Base-by-base conservation (phyloP, 2,113 vertebrate genomes). In the Dermatemys mawii region DNA sequence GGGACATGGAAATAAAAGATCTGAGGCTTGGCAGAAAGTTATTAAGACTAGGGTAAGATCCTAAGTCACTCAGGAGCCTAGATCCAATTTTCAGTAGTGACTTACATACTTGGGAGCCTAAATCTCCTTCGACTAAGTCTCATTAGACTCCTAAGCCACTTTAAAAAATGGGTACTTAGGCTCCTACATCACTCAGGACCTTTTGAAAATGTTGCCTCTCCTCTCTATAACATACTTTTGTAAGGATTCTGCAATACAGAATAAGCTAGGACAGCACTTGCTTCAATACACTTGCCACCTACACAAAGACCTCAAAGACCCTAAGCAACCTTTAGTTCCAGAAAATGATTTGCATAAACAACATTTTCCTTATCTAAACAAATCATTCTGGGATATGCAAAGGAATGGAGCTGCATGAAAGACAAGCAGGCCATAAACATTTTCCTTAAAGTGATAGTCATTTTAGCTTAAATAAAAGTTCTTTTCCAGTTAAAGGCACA, bases 301-400 rank as follows among this genome's bases (percentile, higher is more conserved):
- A 6, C 48, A 29, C 22, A 53, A 63, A 81, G 26, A 7, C 46
- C 49, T 8, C 26, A 35, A 53, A 32, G 35, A 73, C 21, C 9
- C 32, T 13, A 26, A 41, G 49, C 6, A 49, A 53, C 3, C 50
- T n/a, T 85, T 80, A 86, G 76, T 83, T 78, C 41, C 8, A 81
- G 63, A 87, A 89, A 81, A 60, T 41, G 46, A 90, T 96, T 93
- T 94, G 84, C 82, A 86, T 63, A 57, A n/a, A 41, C 41, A 83
- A 32, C 22, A 53, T 50, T 29, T 26, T 44, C 32, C 44, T 70
- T 81, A 51, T 73, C 81, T 83, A 88, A 81, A 88, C 79, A 94
- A 94, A 93, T 90, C 32, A 46, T 93, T 76, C 17, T 0, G 3
- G 38, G 1, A 2, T 73, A 91, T 84, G 84, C 93, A 93, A 84